phyloP scores from a whole-genome alignment of 2,113 vertebrate genomes.

The Microtus ochrogaster region DNA sequence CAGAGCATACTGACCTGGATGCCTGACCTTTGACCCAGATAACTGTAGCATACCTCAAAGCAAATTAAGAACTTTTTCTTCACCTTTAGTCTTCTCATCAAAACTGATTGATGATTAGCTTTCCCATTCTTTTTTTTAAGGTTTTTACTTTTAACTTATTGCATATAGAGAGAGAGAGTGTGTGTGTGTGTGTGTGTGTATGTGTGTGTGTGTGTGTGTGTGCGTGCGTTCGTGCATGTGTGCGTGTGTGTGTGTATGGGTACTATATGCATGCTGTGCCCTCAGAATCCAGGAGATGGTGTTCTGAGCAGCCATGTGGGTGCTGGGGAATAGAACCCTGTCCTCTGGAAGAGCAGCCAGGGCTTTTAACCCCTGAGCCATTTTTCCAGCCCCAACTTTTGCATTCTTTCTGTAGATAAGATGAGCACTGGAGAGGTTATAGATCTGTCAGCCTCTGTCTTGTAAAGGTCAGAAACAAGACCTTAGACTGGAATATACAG shows the following conservation, averaged over 20 bases:
- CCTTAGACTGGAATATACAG: neutral
- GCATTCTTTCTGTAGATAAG: neutral
- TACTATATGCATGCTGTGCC: neutral
- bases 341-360: neutral
- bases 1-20: neutral
- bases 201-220: no score
- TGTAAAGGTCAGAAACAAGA: neutral
- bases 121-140: neutral
- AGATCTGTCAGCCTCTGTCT: neutral
- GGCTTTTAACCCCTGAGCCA: neutral
- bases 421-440: neutral
- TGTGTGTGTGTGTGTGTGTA: neutral
- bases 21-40: conserved; percentile 22
- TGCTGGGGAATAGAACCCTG: neutral
- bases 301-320: neutral
- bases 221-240: fast-evolving
- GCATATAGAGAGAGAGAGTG: no score
- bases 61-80: conserved; percentile 14
- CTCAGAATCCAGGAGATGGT: neutral
- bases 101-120: neutral
- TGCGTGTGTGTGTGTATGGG: no score
- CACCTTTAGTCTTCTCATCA: conserved; percentile 11
- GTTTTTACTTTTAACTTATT: neutral
- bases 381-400: neutral
- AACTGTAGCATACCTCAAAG: neutral